These are phyloP conservation scores for Eustalomyia histrio DNA, from an alignment of 2,888 invertebrate genomes.

Conservation along the genomic window DNA sequence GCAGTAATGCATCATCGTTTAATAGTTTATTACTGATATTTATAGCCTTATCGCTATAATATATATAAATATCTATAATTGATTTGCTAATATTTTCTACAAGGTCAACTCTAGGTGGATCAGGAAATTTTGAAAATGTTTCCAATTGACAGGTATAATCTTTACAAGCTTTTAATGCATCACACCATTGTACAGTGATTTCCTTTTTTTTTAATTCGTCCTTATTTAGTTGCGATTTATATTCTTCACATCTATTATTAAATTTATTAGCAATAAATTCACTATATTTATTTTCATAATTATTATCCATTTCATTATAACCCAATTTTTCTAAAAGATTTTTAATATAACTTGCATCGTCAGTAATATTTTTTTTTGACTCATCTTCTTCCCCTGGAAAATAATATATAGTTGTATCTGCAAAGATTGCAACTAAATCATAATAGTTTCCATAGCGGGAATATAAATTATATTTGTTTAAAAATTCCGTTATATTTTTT, in stretches of 20 bases:
- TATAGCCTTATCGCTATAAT: constrained; percentile 21
- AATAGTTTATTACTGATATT: constrained; percentile 43
- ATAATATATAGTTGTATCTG: neutral
- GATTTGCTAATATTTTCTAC: no score
- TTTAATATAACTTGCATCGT: constrained; percentile 12
- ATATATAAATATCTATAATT: neutral
- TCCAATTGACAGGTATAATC: neutral
- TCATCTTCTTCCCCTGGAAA: neutral
- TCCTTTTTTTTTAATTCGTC: neutral
- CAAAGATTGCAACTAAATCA: neutral
- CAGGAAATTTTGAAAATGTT: no score
- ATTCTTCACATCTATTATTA: neutral
- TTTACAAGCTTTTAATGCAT: neutral
- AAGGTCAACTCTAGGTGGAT: no score
- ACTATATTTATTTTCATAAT: neutral
- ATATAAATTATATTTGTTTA: constrained; percentile 7
- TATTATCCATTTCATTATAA: neutral
- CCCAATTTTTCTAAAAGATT: neutral
- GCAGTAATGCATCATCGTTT: constrained; percentile 20
- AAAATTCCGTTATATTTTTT: neutral
- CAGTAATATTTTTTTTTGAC: neutral
- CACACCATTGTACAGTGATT: neutral
- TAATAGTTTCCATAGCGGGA: neutral
- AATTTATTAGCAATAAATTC: neutral
- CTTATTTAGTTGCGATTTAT: neutral